Evolutionary conservation across 2,797 vertebrate genomes (phyloP), one percentile per base, ranked within the genome.

Genomic region (Paguma larvata): DNA sequence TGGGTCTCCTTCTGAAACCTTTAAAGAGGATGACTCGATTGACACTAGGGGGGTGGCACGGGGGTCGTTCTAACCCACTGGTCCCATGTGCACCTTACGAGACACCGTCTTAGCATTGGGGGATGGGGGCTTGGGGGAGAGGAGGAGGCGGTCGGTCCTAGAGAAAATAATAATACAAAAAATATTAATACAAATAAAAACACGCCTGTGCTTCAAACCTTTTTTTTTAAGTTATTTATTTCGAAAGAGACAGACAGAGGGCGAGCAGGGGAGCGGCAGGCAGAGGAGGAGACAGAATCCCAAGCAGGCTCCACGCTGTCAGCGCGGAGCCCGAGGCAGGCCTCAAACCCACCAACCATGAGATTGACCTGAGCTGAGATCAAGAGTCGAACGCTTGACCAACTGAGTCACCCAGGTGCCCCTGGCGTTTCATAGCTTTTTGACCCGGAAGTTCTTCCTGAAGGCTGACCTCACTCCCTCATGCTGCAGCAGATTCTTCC

Each of bases 371-470:
- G 56, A 23, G 56, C 56, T 21, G 23, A 59, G 21, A 21, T 23
- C 21, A 23, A 23, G 56, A 23, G 56, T 59, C 8, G 2, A 21
- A 59, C 56, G 8, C 21, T 59, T 59, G 9, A 59, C 56, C 56
- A 59, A 59, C 56, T 23, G 56, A 56, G 21, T 7, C 56, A 56
- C 56, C 21, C 48, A 0, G 18, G 56, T 14, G 4, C 1, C 14
- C 56, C 72, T 4, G 30, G 25, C 18, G 72, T 15, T 11, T 75
- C 51, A 14, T 4, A 14, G 7, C 68, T 63, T 16, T 34, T 10
- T 32, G 80, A 30, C 62, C 94, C 34, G 63, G 80, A 84, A 97
- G 78, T 85, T 72, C 93, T 78, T 96, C 89, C 86, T 46, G 72
- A 85, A 67, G 11, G 85, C 91, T 91, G 59, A 79, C 79, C 80